A percentile compares a stretch with the other conserved stretches of the same genome.
These are phyloP conservation scores for Microplitis demolitor DNA, from an alignment of 1,140 invertebrate species.

Conservation along the genomic window DNA sequence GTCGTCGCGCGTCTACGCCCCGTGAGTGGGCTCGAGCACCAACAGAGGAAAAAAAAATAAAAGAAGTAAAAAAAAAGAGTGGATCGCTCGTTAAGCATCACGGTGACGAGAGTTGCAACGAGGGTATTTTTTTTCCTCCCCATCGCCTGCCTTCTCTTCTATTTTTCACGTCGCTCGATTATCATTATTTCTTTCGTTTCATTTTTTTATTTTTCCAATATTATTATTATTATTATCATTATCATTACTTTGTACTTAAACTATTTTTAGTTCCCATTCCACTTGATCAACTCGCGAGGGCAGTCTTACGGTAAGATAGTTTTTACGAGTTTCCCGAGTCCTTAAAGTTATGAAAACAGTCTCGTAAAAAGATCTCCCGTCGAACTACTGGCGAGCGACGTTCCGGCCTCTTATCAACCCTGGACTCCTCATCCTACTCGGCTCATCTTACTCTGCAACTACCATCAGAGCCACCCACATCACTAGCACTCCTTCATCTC, in stretches of 20 bases:
- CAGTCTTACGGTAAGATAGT: background rate
- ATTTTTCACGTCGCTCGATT: conserved; percentile 1
- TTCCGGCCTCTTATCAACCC: too few relatives aligned
- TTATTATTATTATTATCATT: background rate
- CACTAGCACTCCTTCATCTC: too few relatives aligned
- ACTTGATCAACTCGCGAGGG: background rate
- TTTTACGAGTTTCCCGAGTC: too few relatives aligned
- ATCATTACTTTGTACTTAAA: background rate
- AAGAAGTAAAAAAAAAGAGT: background rate
- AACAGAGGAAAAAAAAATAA: background rate
- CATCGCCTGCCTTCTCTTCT: background rate
- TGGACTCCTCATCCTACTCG: too few relatives aligned
- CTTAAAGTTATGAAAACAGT: too few relatives aligned
- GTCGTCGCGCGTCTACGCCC: conserved; percentile 6
- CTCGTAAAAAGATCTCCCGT: too few relatives aligned
- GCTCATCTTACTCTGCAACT: too few relatives aligned
- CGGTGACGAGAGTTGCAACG: background rate
- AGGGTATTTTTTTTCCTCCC: background rate
- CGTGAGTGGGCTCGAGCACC: conserved; percentile 10
- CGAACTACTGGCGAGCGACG: too few relatives aligned
- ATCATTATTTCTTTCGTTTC: background rate
- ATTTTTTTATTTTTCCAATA: background rate
- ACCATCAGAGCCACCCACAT: too few relatives aligned
- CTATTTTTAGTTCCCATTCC: background rate
- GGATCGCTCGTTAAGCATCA: conserved; percentile 9